These are phyloP conservation scores for Rhinogobius similis DNA, from an alignment of 2,113 vertebrate genomes.

Conservation along the genomic window DNA sequence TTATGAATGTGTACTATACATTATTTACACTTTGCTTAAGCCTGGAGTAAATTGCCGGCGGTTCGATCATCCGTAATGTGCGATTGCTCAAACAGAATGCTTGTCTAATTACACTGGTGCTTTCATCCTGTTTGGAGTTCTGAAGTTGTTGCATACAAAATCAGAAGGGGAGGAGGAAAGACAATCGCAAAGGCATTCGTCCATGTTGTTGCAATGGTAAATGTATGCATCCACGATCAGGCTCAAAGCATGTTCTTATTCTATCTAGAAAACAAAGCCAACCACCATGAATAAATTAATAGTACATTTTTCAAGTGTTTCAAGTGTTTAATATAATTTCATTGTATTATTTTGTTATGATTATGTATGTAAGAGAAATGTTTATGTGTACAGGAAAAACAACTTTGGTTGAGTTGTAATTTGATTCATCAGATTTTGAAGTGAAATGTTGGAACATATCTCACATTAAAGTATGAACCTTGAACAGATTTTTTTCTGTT, in stretches of 20 bases:
- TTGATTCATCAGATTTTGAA: too few relatives aligned
- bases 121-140: slow-evolving; percentile 1
- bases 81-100: neutral
- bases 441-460: too few relatives aligned
- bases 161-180: neutral
- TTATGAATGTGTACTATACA: slow-evolving; percentile 7
- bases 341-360: too few relatives aligned
- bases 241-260: neutral
- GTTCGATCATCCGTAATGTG: slow-evolving; percentile 3
- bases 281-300: neutral
- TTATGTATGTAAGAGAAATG: too few relatives aligned
- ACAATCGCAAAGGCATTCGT: neutral
- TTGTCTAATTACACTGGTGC: neutral
- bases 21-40: slow-evolving; percentile 13
- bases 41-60: slow-evolving; percentile 3
- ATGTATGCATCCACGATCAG: neutral
- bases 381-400: too few relatives aligned
- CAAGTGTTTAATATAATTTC: too few relatives aligned
- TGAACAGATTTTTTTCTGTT: too few relatives aligned
- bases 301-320: neutral
- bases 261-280: neutral
- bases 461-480: too few relatives aligned
- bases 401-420: too few relatives aligned
- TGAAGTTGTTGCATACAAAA: slow-evolving; percentile 2
- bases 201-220: neutral